Evolutionary conservation across 2,113 vertebrate species (phyloP).

Genomic region (Hystrix brachyura): DNA sequence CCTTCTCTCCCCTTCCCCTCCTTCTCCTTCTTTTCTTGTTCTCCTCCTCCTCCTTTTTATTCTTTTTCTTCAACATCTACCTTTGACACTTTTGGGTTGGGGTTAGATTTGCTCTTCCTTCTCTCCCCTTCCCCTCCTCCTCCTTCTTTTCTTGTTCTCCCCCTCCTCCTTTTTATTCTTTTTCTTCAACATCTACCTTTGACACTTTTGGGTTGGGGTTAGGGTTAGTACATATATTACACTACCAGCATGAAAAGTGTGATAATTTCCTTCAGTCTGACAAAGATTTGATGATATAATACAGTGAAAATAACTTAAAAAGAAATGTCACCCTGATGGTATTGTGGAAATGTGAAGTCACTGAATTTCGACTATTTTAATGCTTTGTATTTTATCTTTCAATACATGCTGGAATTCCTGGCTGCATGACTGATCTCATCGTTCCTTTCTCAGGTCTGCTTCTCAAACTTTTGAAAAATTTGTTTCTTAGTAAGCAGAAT

Average conservation of each 20-base stretch:
- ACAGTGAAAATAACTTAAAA: not conserved
- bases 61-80: not conserved
- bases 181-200: slow-evolving; percentile 4
- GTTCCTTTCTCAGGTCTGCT: not conserved
- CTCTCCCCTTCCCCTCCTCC: not conserved
- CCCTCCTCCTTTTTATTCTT: not conserved
- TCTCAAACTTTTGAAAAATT: not conserved
- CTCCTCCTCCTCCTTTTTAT: not conserved
- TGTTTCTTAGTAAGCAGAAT: not conserved
- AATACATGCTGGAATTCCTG: not conserved
- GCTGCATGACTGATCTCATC: slow-evolving; percentile 3
- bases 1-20: not conserved
- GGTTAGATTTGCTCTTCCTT: not conserved
- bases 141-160: not conserved
- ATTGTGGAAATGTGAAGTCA: not conserved
- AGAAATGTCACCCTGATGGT: not conserved
- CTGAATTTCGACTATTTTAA: not conserved
- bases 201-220: not conserved
- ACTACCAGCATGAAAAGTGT: not conserved
- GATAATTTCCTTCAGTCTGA: not conserved
- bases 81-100: not conserved
- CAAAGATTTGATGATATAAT: slow-evolving; percentile 12
- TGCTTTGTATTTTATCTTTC: not conserved
- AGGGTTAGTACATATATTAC: not conserved
- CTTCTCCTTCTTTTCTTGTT: not conserved